These are phyloP conservation scores for Ips typographus DNA, from an alignment of 1,140 invertebrate genomes.

Conservation along the genomic window DNA sequence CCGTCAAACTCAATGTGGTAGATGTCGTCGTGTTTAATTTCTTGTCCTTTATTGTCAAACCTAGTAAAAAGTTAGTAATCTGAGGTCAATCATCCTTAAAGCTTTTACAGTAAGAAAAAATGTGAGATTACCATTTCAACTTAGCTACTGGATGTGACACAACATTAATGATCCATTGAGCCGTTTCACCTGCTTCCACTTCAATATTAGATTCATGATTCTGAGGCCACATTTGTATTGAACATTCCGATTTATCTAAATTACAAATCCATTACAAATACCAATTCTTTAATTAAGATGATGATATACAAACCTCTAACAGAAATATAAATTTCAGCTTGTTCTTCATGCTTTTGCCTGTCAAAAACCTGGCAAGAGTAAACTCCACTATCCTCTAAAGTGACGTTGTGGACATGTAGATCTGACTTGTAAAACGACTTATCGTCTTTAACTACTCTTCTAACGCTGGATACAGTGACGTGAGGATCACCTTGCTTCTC, in stretches of 20 bases:
- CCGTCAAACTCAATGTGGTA: constrained; percentile 1
- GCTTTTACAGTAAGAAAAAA: not conserved
- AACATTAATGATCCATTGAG: constrained; percentile 18
- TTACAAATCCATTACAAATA: not conserved
- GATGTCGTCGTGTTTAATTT: not conserved
- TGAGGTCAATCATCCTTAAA: not conserved
- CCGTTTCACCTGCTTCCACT: constrained; percentile 8
- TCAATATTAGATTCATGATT: constrained; percentile 8
- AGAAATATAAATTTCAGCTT: not conserved
- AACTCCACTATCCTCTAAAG: constrained; percentile 7
- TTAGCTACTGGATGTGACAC: constrained; percentile 8
- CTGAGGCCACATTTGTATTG: constrained; percentile 7
- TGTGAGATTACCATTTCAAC: constrained; percentile 13
- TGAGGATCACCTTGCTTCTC: no score
- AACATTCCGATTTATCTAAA: constrained; percentile 15
- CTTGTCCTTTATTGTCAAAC: constrained; percentile 7
- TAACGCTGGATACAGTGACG: not conserved
- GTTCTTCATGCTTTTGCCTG: constrained; percentile 5
- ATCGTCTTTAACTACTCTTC: not conserved
- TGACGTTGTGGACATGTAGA: not conserved
- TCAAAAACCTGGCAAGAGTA: constrained; percentile 19
- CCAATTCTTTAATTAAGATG: not conserved
- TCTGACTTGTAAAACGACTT: not conserved
- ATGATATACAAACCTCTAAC: not conserved
- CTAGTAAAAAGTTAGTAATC: not conserved